Evolutionary conservation across 2,113 vertebrate genomes (phyloP), one percentile per base, ranked within the genome.

Genomic region (Lophius piscatorius): DNA sequence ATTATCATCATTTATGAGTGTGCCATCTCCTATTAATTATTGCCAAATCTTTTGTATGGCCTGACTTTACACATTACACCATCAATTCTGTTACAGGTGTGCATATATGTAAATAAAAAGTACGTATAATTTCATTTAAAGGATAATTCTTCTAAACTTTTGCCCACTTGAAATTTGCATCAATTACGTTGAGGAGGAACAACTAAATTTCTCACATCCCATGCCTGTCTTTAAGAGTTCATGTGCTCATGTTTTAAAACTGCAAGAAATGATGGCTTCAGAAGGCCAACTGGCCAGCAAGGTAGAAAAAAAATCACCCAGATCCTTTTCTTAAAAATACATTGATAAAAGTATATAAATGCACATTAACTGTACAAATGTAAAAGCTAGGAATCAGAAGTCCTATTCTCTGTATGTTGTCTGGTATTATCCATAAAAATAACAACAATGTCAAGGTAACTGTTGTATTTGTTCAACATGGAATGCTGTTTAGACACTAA

Each of bases 11-110:
- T 85, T 79, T 68, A 63, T 84, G 68, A 70, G 80, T 71, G 81
- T 90, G 84, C 84, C 77, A 84, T 84, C 52, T 74, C 54, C 72
- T 64, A 64, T 83, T 63, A 71, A 83, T 85, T 80, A 83, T 90
- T 88, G 88, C 86, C 88, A 91, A 92, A 91, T 87, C 77, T 86
- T 91, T 87, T 90, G 9, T 82, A 84, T 64, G 80, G 74, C 79
- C 61, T 83, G 75, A 73, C 70, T 87, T 87, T 80, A 82, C 66
- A 77, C 68, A 63, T 78, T 46, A 63, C 61, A 49, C 78, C 73
- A 79, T 74, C 28, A 44, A 21, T 56, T 54, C 49, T 75, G 70
- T 71, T 74, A 74, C 64, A 83, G 56, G 80, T 80, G 80, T 86
- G 70, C 76, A 84, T 59, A 82, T 83, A 81, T 87, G 85, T 89